Percentiles rank a stretch among this genome's conserved stretches.
phyloP scores from a whole-genome alignment of 2,888 invertebrate genomes.

The Rugalucina vietnamica region DNA sequence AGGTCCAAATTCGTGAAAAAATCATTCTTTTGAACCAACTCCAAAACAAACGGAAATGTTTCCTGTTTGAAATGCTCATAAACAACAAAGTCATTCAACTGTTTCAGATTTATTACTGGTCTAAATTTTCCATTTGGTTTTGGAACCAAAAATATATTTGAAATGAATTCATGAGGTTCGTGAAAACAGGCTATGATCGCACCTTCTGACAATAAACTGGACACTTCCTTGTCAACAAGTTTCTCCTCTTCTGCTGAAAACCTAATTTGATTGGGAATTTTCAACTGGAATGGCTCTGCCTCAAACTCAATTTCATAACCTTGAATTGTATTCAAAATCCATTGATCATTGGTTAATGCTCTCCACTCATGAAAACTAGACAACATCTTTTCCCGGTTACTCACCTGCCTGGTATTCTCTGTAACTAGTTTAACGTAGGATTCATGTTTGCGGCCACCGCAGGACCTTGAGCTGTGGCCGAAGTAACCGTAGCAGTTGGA shows the following conservation, averaged over 20 bases:
- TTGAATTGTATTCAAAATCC: not conserved
- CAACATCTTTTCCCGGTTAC: too few relatives aligned
- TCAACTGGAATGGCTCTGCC: not conserved
- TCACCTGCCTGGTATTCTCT: too few relatives aligned
- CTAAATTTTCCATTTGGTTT: slow-evolving; percentile 36
- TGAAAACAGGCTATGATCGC: not conserved
- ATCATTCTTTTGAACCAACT: slow-evolving; percentile 31
- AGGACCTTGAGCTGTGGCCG: too few relatives aligned
- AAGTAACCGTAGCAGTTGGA: too few relatives aligned
- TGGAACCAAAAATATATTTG: slow-evolving; percentile 31
- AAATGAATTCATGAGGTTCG: slow-evolving; percentile 24
- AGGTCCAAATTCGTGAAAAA: slow-evolving; percentile 37
- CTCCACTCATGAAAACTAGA: slow-evolving; percentile 5
- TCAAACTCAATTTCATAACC: slow-evolving; percentile 8
- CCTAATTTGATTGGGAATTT: not conserved
- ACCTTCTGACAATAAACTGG: not conserved
- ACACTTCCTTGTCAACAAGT: not conserved
- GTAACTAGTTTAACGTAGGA: too few relatives aligned
- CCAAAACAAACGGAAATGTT: not conserved
- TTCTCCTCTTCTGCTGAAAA: not conserved
- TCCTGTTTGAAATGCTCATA: slow-evolving; percentile 45
- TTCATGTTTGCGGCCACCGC: too few relatives aligned
- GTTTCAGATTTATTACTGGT: slow-evolving; percentile 33
- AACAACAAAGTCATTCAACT: slow-evolving; percentile 28
- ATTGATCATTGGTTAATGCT: not conserved